Percentiles rank a stretch among this genome's conserved stretches.
These are phyloP conservation scores for Origma solitaria DNA, from an alignment of 2,113 vertebrate species.

Conservation along the genomic window DNA sequence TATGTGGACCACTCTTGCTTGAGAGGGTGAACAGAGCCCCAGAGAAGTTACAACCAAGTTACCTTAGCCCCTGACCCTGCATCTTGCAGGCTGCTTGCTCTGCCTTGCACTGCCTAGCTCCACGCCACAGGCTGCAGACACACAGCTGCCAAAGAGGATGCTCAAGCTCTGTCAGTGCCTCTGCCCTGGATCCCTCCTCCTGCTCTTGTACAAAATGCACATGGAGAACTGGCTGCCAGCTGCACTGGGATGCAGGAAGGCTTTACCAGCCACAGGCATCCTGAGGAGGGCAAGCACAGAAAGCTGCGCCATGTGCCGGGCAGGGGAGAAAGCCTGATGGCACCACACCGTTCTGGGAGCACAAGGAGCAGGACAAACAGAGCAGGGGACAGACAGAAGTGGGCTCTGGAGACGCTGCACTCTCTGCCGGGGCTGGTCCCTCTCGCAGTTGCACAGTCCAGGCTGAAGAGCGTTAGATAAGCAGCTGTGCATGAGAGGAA, in stretches of 20 bases:
- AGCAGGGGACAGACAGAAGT: background rate
- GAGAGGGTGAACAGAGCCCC: background rate
- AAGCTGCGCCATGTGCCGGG: rapidly evolving
- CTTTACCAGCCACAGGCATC: background rate
- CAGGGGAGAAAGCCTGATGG: background rate
- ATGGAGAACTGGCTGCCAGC: background rate
- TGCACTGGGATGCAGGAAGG: background rate
- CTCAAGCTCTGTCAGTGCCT: background rate
- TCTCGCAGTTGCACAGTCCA: rapidly evolving
- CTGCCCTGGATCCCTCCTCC: background rate
- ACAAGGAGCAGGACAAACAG: background rate
- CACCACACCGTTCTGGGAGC: background rate
- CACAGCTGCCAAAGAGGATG: background rate
- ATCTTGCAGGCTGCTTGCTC: background rate
- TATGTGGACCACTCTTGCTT: background rate
- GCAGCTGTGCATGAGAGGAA: slow-evolving; percentile 45
- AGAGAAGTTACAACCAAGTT: background rate
- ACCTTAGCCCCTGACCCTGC: background rate
- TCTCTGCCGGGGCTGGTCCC: background rate
- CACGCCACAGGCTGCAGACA: background rate
- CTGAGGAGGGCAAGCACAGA: background rate
- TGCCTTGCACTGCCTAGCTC: background rate
- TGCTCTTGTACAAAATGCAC: background rate
- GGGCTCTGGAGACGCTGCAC: background rate
- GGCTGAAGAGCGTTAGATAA: slow-evolving; percentile 16